Conservation (phyloP, 2,113 vertebrate genomes). For the Lagenorhynchus albirostris region DNA sequence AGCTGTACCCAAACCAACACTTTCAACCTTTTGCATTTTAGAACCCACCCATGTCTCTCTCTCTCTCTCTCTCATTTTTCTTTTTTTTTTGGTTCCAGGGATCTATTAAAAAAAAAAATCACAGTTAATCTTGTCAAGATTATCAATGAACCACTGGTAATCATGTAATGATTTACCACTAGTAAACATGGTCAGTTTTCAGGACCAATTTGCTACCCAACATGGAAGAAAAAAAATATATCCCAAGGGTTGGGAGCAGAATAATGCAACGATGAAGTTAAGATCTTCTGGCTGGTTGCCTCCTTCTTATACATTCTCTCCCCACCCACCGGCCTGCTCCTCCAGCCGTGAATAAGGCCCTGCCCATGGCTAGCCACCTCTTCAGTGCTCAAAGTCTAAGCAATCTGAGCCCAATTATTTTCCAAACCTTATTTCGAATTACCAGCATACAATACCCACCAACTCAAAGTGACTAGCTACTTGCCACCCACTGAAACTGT, state of each 20-base stretch:
- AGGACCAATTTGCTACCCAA: neutral
- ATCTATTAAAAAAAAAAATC: neutral
- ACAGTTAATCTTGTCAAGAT: neutral
- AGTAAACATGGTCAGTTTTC: neutral
- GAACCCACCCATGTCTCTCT: neutral
- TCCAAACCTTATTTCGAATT: neutral
- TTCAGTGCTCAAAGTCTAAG: neutral
- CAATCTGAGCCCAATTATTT: neutral
- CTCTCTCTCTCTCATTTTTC: too few relatives aligned
- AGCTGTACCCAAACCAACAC: neutral
- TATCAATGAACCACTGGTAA: neutral
- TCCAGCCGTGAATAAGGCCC: neutral
- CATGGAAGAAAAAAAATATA: neutral
- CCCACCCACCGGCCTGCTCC: neutral
- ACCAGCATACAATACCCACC: neutral
- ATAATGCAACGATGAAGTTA: neutral
- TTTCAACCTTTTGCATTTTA: neutral
- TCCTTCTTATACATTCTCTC: neutral
- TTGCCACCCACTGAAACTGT: neutral
- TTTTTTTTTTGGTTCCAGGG: neutral
- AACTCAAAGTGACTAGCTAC: conserved; percentile 22
- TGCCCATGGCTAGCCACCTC: neutral
- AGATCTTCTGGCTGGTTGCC: neutral
- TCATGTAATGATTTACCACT: neutral
- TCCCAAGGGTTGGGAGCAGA: neutral